phyloP scores from a whole-genome alignment of 2,797 vertebrate genomes.

The Pseudomugil gertrudae region DNA sequence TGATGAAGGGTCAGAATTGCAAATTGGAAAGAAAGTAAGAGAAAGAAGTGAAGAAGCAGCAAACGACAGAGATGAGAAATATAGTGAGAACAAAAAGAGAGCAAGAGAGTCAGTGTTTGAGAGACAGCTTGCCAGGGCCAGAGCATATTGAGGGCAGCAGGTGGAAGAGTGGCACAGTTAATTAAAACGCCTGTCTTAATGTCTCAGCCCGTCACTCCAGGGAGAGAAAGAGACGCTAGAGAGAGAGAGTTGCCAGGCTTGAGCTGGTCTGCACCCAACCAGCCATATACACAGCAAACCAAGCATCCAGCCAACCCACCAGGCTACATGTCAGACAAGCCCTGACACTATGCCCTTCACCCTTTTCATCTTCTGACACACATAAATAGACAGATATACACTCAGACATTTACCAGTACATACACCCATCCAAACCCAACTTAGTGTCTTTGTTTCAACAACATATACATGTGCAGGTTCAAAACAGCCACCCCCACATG shows the following conservation, averaged over 20 bases:
- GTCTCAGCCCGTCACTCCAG: slow-evolving; percentile 80
- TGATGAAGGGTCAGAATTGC: slow-evolving; percentile 55
- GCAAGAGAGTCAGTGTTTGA: slow-evolving; percentile 67
- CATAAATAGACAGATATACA: slow-evolving; percentile 18
- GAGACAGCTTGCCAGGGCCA: slow-evolving; percentile 78
- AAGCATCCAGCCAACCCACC: slow-evolving; percentile 72
- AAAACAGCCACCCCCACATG: slow-evolving; percentile 35
- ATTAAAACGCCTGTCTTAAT: slow-evolving; percentile 84
- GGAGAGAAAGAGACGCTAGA: slow-evolving; percentile 49
- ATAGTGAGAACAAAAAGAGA: slow-evolving; percentile 58
- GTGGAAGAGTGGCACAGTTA: slow-evolving; percentile 83
- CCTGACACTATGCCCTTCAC: slow-evolving; percentile 77
- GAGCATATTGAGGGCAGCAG: slow-evolving; percentile 83
- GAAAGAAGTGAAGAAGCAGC: slow-evolving; percentile 30
- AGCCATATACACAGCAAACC: slow-evolving; percentile 66
- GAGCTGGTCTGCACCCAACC: slow-evolving; percentile 72
- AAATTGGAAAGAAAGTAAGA: slow-evolving; percentile 52
- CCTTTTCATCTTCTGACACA: slow-evolving; percentile 60
- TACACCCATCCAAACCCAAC: slow-evolving; percentile 19
- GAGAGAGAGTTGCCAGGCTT: slow-evolving; percentile 65
- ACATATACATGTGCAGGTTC: background rate
- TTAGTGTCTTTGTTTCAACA: slow-evolving; percentile 15
- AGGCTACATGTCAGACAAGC: slow-evolving; percentile 81
- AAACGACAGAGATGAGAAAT: slow-evolving; percentile 50
- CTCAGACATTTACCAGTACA: slow-evolving; percentile 6